Base-by-base conservation (phyloP, 2,888 invertebrate species). In the Trissonchulus sp. region DNA sequence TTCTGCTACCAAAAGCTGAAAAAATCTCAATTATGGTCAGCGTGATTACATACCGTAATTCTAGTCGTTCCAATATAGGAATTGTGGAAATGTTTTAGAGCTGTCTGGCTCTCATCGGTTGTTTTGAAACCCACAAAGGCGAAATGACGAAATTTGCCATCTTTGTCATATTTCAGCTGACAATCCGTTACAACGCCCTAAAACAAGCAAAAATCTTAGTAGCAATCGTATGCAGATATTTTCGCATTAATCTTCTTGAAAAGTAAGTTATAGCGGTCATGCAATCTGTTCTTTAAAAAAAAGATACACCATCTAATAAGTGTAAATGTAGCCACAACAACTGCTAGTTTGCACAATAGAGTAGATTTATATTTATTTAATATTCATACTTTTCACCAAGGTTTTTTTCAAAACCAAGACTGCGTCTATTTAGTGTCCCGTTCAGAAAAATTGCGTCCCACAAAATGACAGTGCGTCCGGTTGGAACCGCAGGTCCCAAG, bases 61-160 rank as follows among this genome's bases (percentile, higher is more conserved):
- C 89, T 91, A 82, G 89, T 90, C 0, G 93, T 92, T 79, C 91
- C 91, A 73, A 98, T 90, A 83, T 90, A 96, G 1, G 92, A 90
- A 76, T 92, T 91, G 85, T 98, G 88, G 79, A 94, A 93, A 83
- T 90, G 90, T 30, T 91, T 87, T 38, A 90, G 88, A 0, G 97
- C 97, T 38, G 88, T 88, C 71, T 89, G 83, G 0, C 94, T 96
- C 82, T 93, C 91, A 71, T 90, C 89, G 77, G 91, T 91, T 33
- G 88, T 90, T 83, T 92, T 90, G 85, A 90, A 98, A 3, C 98
- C 98, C 80, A 99, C 88, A 84, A 98, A 98, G 1, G 91, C 94
- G 87, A 98, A 98, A 81, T 92, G 91, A 76, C 98, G 89, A 84
- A 98, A 98, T 83, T 90, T 90, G 8, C 97, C 96, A 87, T 93